phyloP scores from a whole-genome alignment of 2,888 invertebrate species.

The Heteromyza rotundicornis region DNA sequence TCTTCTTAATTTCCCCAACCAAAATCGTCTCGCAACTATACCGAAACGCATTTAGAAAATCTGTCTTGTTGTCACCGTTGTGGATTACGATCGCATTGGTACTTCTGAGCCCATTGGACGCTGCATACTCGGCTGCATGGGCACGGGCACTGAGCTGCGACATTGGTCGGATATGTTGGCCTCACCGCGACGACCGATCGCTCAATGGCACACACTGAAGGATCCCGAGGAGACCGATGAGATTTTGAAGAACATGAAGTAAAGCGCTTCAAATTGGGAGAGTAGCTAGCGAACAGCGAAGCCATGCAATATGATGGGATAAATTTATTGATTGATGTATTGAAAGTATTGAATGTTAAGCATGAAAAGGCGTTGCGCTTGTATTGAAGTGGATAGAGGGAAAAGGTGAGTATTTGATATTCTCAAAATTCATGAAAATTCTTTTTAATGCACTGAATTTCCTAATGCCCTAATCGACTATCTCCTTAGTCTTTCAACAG shows the following conservation, averaged over 20 bases:
- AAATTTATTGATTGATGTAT: constrained; percentile 19
- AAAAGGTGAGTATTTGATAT: constrained; percentile 6
- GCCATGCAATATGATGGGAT: constrained; percentile 12
- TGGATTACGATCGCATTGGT: constrained; percentile 99
- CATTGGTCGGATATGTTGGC: constrained; percentile 99
- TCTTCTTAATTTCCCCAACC: background rate
- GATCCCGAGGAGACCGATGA: constrained; percentile 84
- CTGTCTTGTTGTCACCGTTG: constrained; percentile 97
- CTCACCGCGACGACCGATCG: constrained; percentile 97
- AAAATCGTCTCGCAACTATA: constrained; percentile 10
- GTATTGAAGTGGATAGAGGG: background rate
- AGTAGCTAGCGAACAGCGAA: constrained; percentile 40
- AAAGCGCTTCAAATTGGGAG: constrained; percentile 39
- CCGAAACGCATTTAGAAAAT: constrained; percentile 79
- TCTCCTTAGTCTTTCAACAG: constrained; percentile 28
- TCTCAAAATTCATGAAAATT: too few relatives aligned
- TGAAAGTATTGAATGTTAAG: background rate
- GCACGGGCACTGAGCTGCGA: constrained; percentile 95
- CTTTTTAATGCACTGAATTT: too few relatives aligned
- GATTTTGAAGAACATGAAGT: constrained; percentile 61
- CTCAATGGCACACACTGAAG: constrained; percentile 99
- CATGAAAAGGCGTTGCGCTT: background rate
- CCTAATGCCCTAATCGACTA: too few relatives aligned
- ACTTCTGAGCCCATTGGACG: constrained; percentile 99
- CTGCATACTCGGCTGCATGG: constrained; percentile 95